Conservation (phyloP, 2,113 vertebrate species). For the Lanius ludovicianus region DNA sequence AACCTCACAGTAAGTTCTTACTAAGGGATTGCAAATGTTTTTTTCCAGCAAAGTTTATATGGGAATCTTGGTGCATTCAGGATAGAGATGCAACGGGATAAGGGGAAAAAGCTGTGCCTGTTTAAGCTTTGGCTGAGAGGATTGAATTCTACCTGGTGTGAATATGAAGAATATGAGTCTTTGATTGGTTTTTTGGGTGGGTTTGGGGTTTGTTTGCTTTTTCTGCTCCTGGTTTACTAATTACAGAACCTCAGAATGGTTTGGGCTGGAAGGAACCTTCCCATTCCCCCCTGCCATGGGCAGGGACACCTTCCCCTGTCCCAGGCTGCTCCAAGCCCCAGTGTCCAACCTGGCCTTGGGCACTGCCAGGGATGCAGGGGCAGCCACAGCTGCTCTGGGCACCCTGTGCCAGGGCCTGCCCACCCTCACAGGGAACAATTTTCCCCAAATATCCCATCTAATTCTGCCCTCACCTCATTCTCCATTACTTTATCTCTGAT, state of each 20-base stretch:
- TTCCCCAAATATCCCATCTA: neutral
- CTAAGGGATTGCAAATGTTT: neutral
- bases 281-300: accelerated
- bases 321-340: neutral
- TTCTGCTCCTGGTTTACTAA: neutral
- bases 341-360: neutral
- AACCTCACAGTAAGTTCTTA: neutral
- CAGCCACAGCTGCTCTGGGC: neutral
- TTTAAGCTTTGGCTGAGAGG: neutral
- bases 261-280: neutral
- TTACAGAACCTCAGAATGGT: neutral
- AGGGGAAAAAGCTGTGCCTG: accelerated
- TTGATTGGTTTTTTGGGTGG: accelerated
- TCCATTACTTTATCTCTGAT: neutral
- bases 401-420: neutral
- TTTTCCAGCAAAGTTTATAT: neutral
- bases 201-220: neutral
- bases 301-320: neutral
- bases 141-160: neutral
- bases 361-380: neutral
- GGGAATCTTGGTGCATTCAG: neutral
- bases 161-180: neutral
- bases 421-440: neutral
- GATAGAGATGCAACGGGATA: accelerated
- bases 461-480: neutral